Evolutionary conservation across 2,113 vertebrate genomes (phyloP).

Genomic region (Notothenia rossii): DNA sequence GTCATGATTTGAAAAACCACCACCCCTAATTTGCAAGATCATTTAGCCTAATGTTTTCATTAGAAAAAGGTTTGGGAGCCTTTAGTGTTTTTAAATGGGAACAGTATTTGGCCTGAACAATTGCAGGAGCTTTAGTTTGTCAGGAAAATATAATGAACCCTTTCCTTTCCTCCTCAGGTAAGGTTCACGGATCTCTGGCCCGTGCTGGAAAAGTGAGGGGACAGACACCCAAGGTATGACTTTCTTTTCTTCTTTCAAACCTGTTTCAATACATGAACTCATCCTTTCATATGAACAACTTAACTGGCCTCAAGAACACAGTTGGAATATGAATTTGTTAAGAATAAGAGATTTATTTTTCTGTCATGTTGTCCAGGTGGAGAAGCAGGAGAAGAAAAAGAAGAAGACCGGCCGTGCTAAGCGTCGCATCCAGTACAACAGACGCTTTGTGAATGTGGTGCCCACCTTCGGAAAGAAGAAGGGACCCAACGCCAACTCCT

Average conservation of each 20-base stretch:
- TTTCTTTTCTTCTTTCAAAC: background rate
- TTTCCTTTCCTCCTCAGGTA: conserved; percentile 70
- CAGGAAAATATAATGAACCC: background rate
- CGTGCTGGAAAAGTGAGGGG: conserved; percentile 89
- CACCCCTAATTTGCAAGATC: too few relatives aligned
- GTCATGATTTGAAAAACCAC: background rate
- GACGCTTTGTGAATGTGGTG: conserved; percentile 87
- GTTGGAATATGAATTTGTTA: too few relatives aligned
- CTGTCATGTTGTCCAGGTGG: conserved; percentile 74
- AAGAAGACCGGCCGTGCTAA: conserved; percentile 89
- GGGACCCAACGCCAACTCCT: conserved; percentile 88
- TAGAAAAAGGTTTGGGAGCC: too few relatives aligned
- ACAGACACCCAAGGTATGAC: conserved; percentile 86
- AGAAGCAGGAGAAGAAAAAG: conserved; percentile 89
- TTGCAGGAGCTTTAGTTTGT: too few relatives aligned
- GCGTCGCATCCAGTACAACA: conserved; percentile 89
- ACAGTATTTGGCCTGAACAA: background rate
- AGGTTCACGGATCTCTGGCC: conserved; percentile 88
- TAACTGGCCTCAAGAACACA: background rate
- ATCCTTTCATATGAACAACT: background rate
- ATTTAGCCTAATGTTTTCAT: background rate
- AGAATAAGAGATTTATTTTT: too few relatives aligned
- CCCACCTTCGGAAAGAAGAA: conserved; percentile 89
- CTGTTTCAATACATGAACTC: conserved; percentile 51
- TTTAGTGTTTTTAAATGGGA: background rate